phyloP scores from a whole-genome alignment of 1,140 invertebrate genomes.

The Hycleus phaleratus region DNA sequence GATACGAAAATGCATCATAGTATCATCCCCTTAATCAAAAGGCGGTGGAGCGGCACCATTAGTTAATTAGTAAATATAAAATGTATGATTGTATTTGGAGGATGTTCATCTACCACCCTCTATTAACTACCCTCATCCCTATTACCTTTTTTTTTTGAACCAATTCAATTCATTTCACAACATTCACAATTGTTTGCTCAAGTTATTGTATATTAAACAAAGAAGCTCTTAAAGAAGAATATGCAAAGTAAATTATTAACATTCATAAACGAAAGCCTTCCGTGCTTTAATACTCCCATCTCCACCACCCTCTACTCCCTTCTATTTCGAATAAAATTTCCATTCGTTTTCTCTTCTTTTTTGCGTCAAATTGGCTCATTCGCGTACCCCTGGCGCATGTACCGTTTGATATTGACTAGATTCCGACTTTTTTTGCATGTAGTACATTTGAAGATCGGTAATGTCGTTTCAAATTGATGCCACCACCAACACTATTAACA shows the following conservation, averaged over 20 bases:
- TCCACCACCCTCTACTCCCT: constrained; percentile 7
- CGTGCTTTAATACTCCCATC: constrained; percentile 35
- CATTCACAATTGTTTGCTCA: constrained; percentile 26
- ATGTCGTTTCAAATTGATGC: neutral
- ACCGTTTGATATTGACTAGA: constrained; percentile 34
- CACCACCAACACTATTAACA: constrained; percentile 2
- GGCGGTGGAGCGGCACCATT: constrained; percentile 20
- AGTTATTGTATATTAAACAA: constrained; percentile 33
- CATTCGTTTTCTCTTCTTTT: constrained; percentile 35
- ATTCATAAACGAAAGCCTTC: constrained; percentile 40
- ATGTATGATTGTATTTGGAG: constrained; percentile 4
- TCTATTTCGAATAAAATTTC: constrained; percentile 41
- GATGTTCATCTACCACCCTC: too few species aligned
- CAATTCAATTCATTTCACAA: constrained; percentile 18
- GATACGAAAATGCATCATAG: constrained; percentile 16
- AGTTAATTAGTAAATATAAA: constrained; percentile 26
- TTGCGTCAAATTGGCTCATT: constrained; percentile 29
- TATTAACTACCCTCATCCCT: too few species aligned
- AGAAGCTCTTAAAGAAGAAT: constrained; percentile 24
- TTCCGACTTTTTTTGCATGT: constrained; percentile 26
- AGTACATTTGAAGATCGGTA: constrained; percentile 6
- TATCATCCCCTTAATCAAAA: constrained; percentile 18
- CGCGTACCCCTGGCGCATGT: constrained; percentile 31
- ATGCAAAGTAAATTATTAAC: constrained; percentile 42
- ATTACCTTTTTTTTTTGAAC: neutral